These are phyloP conservation scores for Nothura maculosa DNA, from an alignment of 2,797 vertebrate genomes.

Conservation along the genomic window DNA sequence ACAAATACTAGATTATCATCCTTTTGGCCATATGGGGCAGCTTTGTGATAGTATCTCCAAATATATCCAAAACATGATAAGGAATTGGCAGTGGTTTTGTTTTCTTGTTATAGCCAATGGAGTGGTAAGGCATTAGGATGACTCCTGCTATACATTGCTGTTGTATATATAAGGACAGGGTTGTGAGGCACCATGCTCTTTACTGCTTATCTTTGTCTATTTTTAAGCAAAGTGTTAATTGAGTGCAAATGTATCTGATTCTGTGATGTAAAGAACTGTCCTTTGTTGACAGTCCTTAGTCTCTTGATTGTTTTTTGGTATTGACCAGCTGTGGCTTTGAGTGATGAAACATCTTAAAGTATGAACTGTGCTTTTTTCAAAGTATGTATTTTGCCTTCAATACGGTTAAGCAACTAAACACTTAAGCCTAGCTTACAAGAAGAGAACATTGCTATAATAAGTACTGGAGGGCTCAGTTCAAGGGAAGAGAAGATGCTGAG, in stretches of 20 bases:
- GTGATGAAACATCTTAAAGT: conserved; percentile 78
- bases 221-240: conserved; percentile 64
- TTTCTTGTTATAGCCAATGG: conserved; percentile 42
- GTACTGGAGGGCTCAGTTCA: not conserved
- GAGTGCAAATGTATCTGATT: conserved; percentile 63
- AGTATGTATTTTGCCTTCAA: conserved; percentile 59
- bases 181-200: conserved; percentile 16
- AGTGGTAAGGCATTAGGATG: conserved; percentile 23
- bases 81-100: conserved; percentile 45
- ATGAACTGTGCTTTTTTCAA: conserved; percentile 69
- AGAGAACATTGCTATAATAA: conserved; percentile 10
- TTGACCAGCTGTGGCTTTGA: conserved; percentile 67
- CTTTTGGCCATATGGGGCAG: conserved; percentile 7
- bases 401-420: conserved; percentile 62
- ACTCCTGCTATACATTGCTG: not conserved
- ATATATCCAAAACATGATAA: conserved; percentile 30
- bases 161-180: conserved; percentile 6
- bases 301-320: conserved; percentile 69
- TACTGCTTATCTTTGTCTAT: conserved; percentile 63
- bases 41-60: conserved; percentile 39
- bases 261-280: conserved; percentile 60
- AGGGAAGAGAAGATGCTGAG: conserved; percentile 14
- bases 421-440: conserved; percentile 33
- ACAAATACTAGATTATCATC: conserved; percentile 2
- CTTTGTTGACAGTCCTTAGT: conserved; percentile 60